These are phyloP conservation scores for Caprella mutica DNA, from an alignment of 2,888 invertebrate genomes.

Conservation along the genomic window DNA sequence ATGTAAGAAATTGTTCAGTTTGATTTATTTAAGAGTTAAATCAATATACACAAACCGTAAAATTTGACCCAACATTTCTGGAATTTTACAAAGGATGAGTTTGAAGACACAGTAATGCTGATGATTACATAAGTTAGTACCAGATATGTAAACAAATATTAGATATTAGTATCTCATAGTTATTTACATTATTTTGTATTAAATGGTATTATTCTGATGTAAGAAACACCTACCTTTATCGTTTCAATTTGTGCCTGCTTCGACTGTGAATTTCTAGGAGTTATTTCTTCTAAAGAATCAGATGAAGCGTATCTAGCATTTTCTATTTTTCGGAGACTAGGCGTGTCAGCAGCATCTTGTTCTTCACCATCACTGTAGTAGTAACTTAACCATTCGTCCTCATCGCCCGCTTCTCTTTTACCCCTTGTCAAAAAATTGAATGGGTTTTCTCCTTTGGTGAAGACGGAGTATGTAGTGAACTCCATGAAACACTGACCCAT, in stretches of 20 bases:
- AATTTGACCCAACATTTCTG: too few species aligned
- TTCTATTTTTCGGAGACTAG: not conserved
- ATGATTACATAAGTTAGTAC: too few species aligned
- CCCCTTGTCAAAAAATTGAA: conserved; percentile 15
- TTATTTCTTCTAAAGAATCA: not conserved
- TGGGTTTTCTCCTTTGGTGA: conserved; percentile 20
- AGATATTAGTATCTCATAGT: too few species aligned
- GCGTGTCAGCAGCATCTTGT: not conserved
- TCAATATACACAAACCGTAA: too few species aligned
- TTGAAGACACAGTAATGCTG: too few species aligned
- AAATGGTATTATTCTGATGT: not conserved
- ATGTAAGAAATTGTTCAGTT: too few species aligned
- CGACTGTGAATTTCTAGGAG: too few species aligned
- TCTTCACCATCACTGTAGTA: not conserved
- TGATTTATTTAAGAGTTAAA: too few species aligned
- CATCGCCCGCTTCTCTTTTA: conserved; percentile 5
- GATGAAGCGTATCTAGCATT: not conserved
- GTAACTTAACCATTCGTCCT: not conserved
- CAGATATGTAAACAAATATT: too few species aligned
- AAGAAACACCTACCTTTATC: not conserved
- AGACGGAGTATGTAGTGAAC: conserved; percentile 28
- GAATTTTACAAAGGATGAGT: too few species aligned
- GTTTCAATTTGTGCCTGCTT: conserved; percentile 7
- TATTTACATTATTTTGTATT: too few species aligned
- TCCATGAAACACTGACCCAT: conserved; percentile 33